Percentiles rank a stretch among this genome's conserved stretches.
Conservation (phyloP, 2,113 vertebrate species). For the Eurypyga helias region DNA sequence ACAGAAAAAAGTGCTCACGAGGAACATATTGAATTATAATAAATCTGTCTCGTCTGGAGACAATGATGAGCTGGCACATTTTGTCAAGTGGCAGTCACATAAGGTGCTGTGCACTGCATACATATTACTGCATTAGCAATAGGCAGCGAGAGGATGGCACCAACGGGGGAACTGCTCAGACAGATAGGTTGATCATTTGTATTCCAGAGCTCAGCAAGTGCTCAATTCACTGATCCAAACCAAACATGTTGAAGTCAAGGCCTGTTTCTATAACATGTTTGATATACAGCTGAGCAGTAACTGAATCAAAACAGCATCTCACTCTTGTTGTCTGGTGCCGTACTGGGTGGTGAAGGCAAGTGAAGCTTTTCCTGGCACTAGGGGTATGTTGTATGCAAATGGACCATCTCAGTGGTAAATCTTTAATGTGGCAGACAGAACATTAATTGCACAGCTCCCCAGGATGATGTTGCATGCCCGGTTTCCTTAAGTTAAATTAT, state of each 20-base stretch:
- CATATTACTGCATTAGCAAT: slow-evolving; percentile 73
- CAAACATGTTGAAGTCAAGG: slow-evolving; percentile 74
- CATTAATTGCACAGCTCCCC: slow-evolving; percentile 58
- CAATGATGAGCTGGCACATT: slow-evolving; percentile 77
- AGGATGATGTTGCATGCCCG: not conserved
- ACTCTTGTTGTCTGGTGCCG: slow-evolving; percentile 40
- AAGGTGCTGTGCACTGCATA: slow-evolving; percentile 73
- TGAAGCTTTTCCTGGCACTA: slow-evolving; percentile 57
- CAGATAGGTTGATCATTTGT: slow-evolving; percentile 72
- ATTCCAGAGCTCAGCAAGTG: slow-evolving; percentile 73
- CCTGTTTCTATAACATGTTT: slow-evolving; percentile 72
- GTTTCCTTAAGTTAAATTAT: slow-evolving; percentile 60
- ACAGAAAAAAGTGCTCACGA: slow-evolving; percentile 69
- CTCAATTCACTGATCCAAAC: slow-evolving; percentile 74
- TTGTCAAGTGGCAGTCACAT: slow-evolving; percentile 75
- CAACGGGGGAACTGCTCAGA: slow-evolving; percentile 58
- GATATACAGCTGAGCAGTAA: slow-evolving; percentile 75
- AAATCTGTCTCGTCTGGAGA: slow-evolving; percentile 76
- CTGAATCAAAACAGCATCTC: slow-evolving; percentile 68
- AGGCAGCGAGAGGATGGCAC: slow-evolving; percentile 36
- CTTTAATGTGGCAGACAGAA: slow-evolving; percentile 56
- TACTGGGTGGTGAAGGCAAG: slow-evolving; percentile 43
- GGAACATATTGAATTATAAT: slow-evolving; percentile 79
- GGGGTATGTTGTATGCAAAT: slow-evolving; percentile 54
- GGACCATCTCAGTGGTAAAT: slow-evolving; percentile 54